Evolutionary conservation across 2,888 invertebrate genomes (phyloP).

Genomic region (Schizotus pectinicornis): DNA sequence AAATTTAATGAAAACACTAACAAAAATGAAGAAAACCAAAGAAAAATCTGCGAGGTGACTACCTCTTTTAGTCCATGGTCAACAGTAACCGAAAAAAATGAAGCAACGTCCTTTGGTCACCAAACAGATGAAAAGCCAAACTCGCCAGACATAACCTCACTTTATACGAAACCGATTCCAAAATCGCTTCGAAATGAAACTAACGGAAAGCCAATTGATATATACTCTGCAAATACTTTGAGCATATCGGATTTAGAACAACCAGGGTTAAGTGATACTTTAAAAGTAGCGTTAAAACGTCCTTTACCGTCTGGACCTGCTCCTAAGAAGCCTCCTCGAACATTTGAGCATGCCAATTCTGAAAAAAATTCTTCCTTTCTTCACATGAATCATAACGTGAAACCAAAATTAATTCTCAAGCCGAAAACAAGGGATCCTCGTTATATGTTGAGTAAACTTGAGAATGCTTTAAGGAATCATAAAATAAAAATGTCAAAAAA

Average conservation of each 20-base stretch:
- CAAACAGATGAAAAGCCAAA: conserved; percentile 35
- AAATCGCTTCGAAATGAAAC: conserved; percentile 44
- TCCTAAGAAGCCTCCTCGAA: conserved; percentile 77
- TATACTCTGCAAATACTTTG: conserved; percentile 46
- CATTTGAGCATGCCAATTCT: conserved; percentile 58
- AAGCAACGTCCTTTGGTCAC: too few species aligned
- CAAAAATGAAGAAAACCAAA: conserved; percentile 18
- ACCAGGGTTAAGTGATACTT: conserved; percentile 61
- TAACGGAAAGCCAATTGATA: conserved; percentile 25
- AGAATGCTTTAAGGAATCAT: conserved; percentile 65
- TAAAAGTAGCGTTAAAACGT: conserved; percentile 70
- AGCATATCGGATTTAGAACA: conserved; percentile 40
- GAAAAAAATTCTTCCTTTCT: conserved; percentile 41
- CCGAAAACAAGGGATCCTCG: conserved; percentile 60
- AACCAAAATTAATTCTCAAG: conserved; percentile 35
- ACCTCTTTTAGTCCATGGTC: background rate
- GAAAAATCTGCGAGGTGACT: conserved; percentile 17
- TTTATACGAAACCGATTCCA: conserved; percentile 53
- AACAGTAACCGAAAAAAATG: too few species aligned
- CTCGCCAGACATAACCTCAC: conserved; percentile 39
- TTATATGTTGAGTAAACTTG: conserved; percentile 70
- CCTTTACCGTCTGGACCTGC: conserved; percentile 74
- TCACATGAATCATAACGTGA: conserved; percentile 34
- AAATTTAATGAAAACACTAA: conserved; percentile 41
- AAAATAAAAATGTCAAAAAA: conserved; percentile 48